Evolutionary conservation across 2,113 vertebrate species (phyloP).

Genomic region (Vulpes lagopus): DNA sequence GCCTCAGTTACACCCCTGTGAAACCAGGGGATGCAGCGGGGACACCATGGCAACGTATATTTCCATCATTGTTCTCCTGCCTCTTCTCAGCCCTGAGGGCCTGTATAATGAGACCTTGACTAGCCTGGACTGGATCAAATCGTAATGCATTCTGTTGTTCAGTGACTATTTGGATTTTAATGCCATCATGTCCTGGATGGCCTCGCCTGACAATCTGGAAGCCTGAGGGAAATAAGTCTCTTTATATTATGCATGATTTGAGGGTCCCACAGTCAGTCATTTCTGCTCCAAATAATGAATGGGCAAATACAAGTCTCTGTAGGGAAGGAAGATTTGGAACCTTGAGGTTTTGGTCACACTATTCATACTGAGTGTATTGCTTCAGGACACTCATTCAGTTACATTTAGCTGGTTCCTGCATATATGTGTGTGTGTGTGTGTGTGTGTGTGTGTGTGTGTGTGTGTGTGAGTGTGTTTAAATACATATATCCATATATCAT

Average conservation of each 20-base stretch:
- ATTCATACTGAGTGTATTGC: conserved; percentile 9
- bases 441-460: no score
- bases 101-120: conserved; percentile 70
- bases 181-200: not conserved
- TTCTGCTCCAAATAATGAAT: conserved; percentile 54
- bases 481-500: no score
- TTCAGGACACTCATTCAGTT: not conserved
- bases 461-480: no score
- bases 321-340: conserved; percentile 39
- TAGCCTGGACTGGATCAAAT: conserved; percentile 20
- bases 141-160: conserved; percentile 56
- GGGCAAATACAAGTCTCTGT: conserved; percentile 5
- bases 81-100: conserved; percentile 61
- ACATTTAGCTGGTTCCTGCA: not conserved
- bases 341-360: conserved; percentile 1
- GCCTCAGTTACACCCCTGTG: not conserved
- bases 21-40: not conserved
- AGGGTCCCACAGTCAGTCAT: conserved; percentile 24
- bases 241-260: conserved; percentile 73
- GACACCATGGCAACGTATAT: conserved; percentile 1
- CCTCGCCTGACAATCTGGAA: conserved; percentile 58
- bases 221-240: conserved; percentile 56
- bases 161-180: conserved; percentile 69
- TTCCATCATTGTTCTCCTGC: conserved; percentile 8
- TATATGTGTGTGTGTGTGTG: not conserved